Evolutionary conservation across 1,140 invertebrate genomes (phyloP).

Genomic region (Listronotus oregonensis): DNA sequence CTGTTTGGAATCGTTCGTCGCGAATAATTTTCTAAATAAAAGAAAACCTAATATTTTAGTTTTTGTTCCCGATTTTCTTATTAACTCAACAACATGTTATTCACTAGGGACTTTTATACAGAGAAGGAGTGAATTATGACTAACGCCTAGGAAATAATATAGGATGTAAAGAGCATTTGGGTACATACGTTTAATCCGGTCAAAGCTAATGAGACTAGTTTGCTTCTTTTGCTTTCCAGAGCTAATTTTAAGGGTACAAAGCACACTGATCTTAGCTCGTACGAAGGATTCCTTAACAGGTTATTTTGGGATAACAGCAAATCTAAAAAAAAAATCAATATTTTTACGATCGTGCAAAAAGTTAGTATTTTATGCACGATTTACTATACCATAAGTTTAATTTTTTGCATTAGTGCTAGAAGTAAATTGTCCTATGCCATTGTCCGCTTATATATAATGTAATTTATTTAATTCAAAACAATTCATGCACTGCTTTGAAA

Average conservation of each 20-base stretch:
- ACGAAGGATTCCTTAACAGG: slow-evolving; percentile 75
- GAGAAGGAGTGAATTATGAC: too few species aligned
- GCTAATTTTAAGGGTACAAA: slow-evolving; percentile 81
- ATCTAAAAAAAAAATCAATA: slow-evolving; percentile 64
- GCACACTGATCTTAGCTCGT: slow-evolving; percentile 82
- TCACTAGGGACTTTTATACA: too few species aligned
- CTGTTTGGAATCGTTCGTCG: slow-evolving; percentile 89
- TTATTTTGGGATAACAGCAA: slow-evolving; percentile 78
- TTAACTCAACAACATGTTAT: too few species aligned
- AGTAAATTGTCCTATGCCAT: too few species aligned
- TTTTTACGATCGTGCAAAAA: slow-evolving; percentile 19
- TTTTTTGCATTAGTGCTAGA: too few species aligned
- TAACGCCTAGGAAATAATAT: too few species aligned
- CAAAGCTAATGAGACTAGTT: slow-evolving; percentile 79
- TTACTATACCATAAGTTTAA: too few species aligned
- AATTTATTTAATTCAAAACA: too few species aligned
- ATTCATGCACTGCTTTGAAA: too few species aligned
- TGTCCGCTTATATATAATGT: too few species aligned
- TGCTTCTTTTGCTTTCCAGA: slow-evolving; percentile 84
- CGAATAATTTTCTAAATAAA: slow-evolving; percentile 79
- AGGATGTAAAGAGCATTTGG: too few species aligned
- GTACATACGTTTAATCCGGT: slow-evolving; percentile 81
- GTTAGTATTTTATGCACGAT: too few species aligned
- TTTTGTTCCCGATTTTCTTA: background rate
- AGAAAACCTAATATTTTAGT: slow-evolving; percentile 18